These are phyloP conservation scores for Danaus chrysippus DNA, from an alignment of 2,888 invertebrate species.

Conservation along the genomic window DNA sequence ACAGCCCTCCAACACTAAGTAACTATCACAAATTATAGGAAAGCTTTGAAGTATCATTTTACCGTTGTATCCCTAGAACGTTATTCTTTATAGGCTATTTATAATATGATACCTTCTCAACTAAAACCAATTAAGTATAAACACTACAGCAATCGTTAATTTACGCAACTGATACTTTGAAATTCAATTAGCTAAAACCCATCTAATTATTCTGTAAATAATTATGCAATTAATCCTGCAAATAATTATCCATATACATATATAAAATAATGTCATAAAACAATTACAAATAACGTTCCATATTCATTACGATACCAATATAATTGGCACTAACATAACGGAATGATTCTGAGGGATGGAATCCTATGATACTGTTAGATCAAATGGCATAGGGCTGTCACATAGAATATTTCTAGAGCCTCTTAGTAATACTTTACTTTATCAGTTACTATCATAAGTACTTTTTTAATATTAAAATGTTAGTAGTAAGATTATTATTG, in stretches of 20 bases:
- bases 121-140: no score
- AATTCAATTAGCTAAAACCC: no score
- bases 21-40: conserved; percentile 1
- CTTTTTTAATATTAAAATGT: no score
- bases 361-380: conserved; percentile 28
- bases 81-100: not conserved
- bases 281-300: not conserved
- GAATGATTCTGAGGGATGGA: conserved; percentile 26
- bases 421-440: no score
- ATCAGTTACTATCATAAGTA: no score
- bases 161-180: no score
- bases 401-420: not conserved
- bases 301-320: conserved; percentile 17
- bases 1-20: not conserved
- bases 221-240: no score
- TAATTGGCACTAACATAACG: conserved; percentile 31
- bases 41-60: not conserved
- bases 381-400: conserved; percentile 5
- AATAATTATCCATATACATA: not conserved
- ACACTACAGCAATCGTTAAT: no score
- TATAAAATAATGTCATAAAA: not conserved
- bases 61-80: not conserved
- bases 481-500: no score
- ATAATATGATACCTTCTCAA: not conserved
- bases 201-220: no score